Evolutionary conservation across 2,888 invertebrate genomes (phyloP), one percentile per base, ranked within the genome.

Genomic region (Drosophila paranaensis): DNA sequence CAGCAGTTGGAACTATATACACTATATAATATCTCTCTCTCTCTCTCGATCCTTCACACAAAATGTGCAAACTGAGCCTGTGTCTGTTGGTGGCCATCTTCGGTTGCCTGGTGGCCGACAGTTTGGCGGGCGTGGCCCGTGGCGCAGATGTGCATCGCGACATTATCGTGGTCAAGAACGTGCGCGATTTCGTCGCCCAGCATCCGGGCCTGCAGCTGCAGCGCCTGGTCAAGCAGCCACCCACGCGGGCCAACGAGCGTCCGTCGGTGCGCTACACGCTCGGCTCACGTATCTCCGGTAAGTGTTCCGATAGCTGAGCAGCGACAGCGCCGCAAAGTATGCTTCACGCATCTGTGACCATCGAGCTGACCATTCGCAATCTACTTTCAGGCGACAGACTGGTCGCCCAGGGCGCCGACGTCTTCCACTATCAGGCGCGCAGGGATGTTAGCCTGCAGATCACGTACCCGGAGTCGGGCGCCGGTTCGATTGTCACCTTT

Each of bases 391-490:
- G 88, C 71, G 92, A 92, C 56, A 61, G 71, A 1, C 61, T 92
- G 61, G 88, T 92, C 11, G 91, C 86, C 6, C 91, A 92, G 73
- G 80, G 74, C 37, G 82, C 89, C n/a, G 90, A 92, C 67, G 79
- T 79, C 2, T 87, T 61, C 25, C 68, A 62, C 27, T 92, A 92
- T 75, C 77, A 84, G 0, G 70, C 81, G 0, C 55, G 65, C n/a
- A 90, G 90, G 73, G 91, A 92, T 64, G 90, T 92, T 3, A 89
- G 89, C 56, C 45, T 91, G 8, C 90, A 91, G 66, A 55, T 93
- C 42, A 91, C 83, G 2, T 93, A 92, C 70, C 92, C 92, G 4
- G 85, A 90, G 60, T 48, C 63, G 2, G 92, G 91, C 46, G 51
- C 69, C 0, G 92, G 91, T 1, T 77, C 89, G 35, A 69, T 91